Evolutionary conservation across 2,113 vertebrate species (phyloP).

Genomic region (Pogonocichla stellata): DNA sequence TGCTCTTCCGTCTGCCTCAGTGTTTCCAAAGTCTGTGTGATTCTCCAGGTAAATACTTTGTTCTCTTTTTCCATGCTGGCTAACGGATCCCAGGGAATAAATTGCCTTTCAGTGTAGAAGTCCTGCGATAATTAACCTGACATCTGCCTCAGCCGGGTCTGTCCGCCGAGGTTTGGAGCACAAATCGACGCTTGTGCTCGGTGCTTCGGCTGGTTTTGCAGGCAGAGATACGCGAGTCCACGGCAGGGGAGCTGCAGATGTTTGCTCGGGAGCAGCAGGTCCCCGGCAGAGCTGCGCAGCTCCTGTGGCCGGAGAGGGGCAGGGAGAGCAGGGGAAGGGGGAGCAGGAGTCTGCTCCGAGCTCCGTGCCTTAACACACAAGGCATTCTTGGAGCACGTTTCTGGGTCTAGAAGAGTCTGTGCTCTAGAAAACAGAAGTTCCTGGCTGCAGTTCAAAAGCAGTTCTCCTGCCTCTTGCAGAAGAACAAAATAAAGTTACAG

Average conservation of each 20-base stretch:
- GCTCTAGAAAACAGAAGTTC: slow-evolving; percentile 3
- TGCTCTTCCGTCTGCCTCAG: background rate
- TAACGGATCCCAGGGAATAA: background rate
- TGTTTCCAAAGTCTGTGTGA: background rate
- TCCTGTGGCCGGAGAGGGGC: background rate
- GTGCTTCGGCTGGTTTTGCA: background rate
- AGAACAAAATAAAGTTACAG: slow-evolving; percentile 54
- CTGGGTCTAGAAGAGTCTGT: background rate
- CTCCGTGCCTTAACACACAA: background rate
- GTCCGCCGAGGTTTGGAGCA: background rate
- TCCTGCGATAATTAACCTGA: slow-evolving; percentile 45
- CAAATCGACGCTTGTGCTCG: background rate
- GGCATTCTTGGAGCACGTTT: background rate
- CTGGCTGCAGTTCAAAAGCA: background rate
- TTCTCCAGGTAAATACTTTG: slow-evolving; percentile 1
- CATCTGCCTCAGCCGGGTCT: slow-evolving; percentile 24
- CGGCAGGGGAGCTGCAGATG: slow-evolving; percentile 19
- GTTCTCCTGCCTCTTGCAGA: background rate
- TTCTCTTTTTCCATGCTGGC: background rate
- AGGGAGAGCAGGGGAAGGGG: background rate
- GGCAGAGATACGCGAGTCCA: background rate
- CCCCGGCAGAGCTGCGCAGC: background rate
- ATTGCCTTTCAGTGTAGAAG: slow-evolving; percentile 23
- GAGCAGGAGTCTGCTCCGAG: background rate
- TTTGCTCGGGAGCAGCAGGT: slow-evolving; percentile 13